Percentiles rank a stretch among this genome's conserved stretches.
These are phyloP conservation scores for Pterostichus niger DNA, from an alignment of 2,888 invertebrate species.

Conservation along the genomic window DNA sequence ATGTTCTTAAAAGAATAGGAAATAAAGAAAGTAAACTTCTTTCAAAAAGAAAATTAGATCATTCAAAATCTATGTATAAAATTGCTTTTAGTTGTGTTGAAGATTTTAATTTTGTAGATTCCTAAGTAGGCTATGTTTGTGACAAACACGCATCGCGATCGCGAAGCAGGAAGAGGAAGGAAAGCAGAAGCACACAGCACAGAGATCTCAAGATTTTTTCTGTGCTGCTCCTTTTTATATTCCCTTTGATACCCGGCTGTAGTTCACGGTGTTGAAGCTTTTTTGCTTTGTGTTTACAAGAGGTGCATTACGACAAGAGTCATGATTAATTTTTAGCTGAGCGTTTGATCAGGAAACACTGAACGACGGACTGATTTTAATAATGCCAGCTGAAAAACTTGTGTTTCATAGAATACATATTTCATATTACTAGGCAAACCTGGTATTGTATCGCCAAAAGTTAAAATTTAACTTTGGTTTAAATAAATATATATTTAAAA, in stretches of 20 bases:
- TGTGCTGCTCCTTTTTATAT: conserved; percentile 50
- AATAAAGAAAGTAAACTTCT: too few relatives aligned
- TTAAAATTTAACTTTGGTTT: too few relatives aligned
- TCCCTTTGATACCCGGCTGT: conserved; percentile 52
- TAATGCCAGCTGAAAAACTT: conserved; percentile 14
- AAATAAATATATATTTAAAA: too few relatives aligned
- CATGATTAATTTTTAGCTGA: conserved; percentile 46
- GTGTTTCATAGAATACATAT: not conserved
- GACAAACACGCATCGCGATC: conserved; percentile 4
- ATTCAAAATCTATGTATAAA: not conserved
- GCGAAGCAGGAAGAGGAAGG: conserved; percentile 6
- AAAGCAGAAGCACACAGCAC: not conserved
- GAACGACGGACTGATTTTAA: conserved; percentile 22
- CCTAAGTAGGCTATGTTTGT: conserved; percentile 32
- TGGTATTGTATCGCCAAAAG: too few relatives aligned
- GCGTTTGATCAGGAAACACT: conserved; percentile 37
- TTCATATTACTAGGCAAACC: too few relatives aligned
- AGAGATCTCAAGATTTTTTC: conserved; percentile 25
- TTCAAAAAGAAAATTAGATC: not conserved
- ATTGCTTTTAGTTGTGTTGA: conserved; percentile 14
- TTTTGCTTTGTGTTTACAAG: conserved; percentile 58
- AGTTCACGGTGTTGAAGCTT: conserved; percentile 32
- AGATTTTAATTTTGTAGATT: conserved; percentile 36
- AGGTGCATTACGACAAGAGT: conserved; percentile 56
- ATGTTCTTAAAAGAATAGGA: too few relatives aligned